Percentiles rank a stretch among this genome's conserved stretches.
These are phyloP conservation scores for Corythoichthys intestinalis DNA, from an alignment of 2,113 vertebrate genomes.

Conservation along the genomic window DNA sequence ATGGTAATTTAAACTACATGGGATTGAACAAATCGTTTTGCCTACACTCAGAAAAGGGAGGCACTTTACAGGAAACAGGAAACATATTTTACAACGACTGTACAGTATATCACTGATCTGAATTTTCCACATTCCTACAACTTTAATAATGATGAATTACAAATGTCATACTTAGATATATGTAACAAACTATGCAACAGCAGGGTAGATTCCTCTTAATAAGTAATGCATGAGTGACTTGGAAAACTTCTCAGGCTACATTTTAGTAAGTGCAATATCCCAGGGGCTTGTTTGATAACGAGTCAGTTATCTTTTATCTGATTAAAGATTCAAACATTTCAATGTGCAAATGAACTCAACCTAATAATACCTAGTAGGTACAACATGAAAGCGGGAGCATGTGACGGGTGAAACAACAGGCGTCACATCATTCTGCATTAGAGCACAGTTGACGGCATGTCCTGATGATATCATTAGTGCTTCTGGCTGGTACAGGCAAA, in stretches of 20 bases:
- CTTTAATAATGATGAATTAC: background rate
- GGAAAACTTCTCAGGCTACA: background rate
- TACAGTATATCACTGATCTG: too few relatives aligned
- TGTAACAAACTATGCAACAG: background rate
- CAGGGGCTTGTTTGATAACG: background rate
- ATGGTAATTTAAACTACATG: slow-evolving; percentile 7
- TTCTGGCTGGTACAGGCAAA: slow-evolving; percentile 64
- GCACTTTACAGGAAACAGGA: background rate
- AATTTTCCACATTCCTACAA: background rate
- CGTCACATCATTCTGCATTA: slow-evolving; percentile 66
- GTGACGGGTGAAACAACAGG: slow-evolving; percentile 35
- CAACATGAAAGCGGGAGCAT: background rate
- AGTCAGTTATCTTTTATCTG: background rate
- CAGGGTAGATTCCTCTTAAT: background rate
- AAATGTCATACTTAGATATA: too few relatives aligned
- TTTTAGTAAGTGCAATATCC: background rate
- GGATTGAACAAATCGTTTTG: slow-evolving; percentile 19
- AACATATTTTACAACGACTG: background rate
- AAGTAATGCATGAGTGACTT: background rate
- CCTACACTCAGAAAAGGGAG: background rate
- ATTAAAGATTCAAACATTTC: background rate
- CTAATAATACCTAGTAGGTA: slow-evolving; percentile 13
- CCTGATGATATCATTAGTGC: slow-evolving; percentile 72
- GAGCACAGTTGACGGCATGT: slow-evolving; percentile 52
- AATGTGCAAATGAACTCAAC: slow-evolving; percentile 14